Evolutionary conservation across 2,888 invertebrate genomes (phyloP).

Genomic region (Lobophora halterata): DNA sequence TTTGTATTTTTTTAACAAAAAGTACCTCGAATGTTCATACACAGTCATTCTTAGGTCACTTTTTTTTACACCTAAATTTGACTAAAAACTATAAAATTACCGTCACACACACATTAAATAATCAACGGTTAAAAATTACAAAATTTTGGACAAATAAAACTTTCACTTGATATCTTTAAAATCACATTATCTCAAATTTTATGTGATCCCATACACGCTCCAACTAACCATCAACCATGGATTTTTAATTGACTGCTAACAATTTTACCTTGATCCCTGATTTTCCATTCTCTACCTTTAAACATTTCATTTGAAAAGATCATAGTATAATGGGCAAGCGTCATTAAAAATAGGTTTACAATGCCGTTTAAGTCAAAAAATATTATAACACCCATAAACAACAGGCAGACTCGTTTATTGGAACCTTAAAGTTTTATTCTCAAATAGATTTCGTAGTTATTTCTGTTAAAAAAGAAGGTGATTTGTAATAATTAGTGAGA

Average conservation of each 20-base stretch:
- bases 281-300: neutral
- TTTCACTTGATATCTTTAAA: conserved; percentile 18
- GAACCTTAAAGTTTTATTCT: conserved; percentile 59
- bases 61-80: no score
- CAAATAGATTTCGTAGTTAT: conserved; percentile 48
- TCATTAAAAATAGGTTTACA: conserved; percentile 51
- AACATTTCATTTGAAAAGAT: conserved; percentile 19
- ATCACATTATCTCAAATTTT: conserved; percentile 22
- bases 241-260: conserved; percentile 23
- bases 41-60: no score
- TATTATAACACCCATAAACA: conserved; percentile 70
- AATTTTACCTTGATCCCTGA: conserved; percentile 31
- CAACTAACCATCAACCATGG: conserved; percentile 26
- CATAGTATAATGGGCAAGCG: conserved; percentile 34
- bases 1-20: no score
- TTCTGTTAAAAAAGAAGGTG: conserved; percentile 36
- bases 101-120: neutral
- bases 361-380: conserved; percentile 55
- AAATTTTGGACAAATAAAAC: no score
- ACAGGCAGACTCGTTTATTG: conserved; percentile 61
- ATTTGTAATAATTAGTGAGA: conserved; percentile 70
- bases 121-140: no score
- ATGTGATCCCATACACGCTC: conserved; percentile 19
- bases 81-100: neutral
- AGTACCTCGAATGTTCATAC: no score